Conservation (phyloP, 2,888 invertebrate species). For the Orthosia gothica region DNA sequence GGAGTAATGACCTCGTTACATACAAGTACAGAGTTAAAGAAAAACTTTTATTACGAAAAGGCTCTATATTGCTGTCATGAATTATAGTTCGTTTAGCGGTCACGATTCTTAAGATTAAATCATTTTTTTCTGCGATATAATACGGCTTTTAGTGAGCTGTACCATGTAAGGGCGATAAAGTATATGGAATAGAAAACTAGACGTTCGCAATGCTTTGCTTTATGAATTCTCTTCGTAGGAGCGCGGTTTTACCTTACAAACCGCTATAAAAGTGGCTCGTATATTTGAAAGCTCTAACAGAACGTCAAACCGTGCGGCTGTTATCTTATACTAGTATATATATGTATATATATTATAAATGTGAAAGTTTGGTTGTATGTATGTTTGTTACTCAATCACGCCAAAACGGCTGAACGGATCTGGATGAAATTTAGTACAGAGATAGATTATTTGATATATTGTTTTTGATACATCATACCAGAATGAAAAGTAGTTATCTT, state of each 20-base stretch:
- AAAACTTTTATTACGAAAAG: constrained; percentile 25
- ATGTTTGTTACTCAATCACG: too few species aligned
- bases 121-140: constrained; percentile 43
- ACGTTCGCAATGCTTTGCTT: constrained; percentile 65
- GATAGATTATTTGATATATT: too few species aligned
- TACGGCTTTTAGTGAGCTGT: constrained; percentile 46
- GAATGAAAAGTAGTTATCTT: too few species aligned
- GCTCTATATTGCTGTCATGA: constrained; percentile 22
- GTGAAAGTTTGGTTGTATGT: too few species aligned
- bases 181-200: constrained; percentile 56
- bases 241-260: constrained; percentile 62
- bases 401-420: too few species aligned
- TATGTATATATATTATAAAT: too few species aligned
- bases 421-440: too few species aligned
- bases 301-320: too few species aligned
- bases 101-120: constrained; percentile 61
- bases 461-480: too few species aligned
- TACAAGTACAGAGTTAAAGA: constrained; percentile 24
- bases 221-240: constrained; percentile 72
- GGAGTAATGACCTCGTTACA: constrained; percentile 33
- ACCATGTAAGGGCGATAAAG: constrained; percentile 54
- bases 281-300: constrained; percentile 50
- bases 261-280: constrained; percentile 69
- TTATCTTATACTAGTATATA: too few species aligned
- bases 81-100: constrained; percentile 58